These are phyloP conservation scores for Phorcus lineatus DNA, from an alignment of 2,888 invertebrate genomes.

Conservation along the genomic window DNA sequence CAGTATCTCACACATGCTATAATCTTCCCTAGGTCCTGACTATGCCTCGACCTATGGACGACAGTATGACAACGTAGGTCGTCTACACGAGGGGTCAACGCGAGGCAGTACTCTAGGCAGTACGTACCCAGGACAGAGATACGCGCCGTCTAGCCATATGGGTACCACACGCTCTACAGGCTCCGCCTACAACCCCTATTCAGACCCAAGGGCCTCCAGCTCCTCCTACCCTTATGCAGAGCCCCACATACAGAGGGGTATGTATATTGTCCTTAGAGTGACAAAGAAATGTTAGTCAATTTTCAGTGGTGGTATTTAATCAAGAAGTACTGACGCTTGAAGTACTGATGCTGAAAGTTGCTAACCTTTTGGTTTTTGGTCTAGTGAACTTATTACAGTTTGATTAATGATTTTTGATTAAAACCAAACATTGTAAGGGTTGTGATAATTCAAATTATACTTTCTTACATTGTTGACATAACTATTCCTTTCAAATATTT, in stretches of 20 bases:
- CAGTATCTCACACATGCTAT: too few species aligned
- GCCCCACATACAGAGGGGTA: neutral
- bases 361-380: too few species aligned
- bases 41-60: conserved; percentile 58
- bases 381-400: too few species aligned
- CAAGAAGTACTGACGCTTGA: too few species aligned
- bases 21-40: conserved; percentile 29
- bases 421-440: too few species aligned
- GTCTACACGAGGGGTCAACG: conserved; percentile 56
- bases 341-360: too few species aligned
- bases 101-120: conserved; percentile 30
- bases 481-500: too few species aligned
- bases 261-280: neutral
- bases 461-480: too few species aligned
- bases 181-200: conserved; percentile 11
- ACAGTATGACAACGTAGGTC: conserved; percentile 63
- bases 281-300: too few species aligned
- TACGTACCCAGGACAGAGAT: neutral
- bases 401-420: too few species aligned
- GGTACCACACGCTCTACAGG: conserved; percentile 2
- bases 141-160: neutral
- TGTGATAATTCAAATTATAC: too few species aligned
- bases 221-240: neutral
- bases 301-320: too few species aligned
- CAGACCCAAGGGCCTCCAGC: neutral